A percentile compares a stretch with the other conserved stretches of the same genome.
Conservation (phyloP, 1,140 invertebrate species). For the Musca vetustissima region DNA sequence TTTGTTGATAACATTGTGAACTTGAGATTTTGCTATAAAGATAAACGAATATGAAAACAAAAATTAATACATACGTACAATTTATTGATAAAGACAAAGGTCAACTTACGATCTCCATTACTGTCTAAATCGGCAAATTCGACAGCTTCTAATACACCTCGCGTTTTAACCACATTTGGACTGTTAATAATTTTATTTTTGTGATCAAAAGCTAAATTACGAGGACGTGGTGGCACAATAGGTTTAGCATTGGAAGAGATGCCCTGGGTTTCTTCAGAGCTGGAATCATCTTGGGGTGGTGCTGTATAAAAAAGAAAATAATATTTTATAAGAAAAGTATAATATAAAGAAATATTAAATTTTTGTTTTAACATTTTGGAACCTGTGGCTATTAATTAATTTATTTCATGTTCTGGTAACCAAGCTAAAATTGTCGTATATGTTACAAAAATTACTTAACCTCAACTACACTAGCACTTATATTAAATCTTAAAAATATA, state of each 20-base stretch:
- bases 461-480: too few species aligned
- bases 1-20: conserved; percentile 54
- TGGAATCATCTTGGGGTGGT: conserved; percentile 69
- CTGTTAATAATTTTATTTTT: conserved; percentile 44
- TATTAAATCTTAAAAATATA: too few species aligned
- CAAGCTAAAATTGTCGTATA: too few species aligned
- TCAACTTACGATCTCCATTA: conserved; percentile 44
- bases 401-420: too few species aligned
- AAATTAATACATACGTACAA: background rate
- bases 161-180: conserved; percentile 33
- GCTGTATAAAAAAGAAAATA: conserved; percentile 57
- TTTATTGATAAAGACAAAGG: background rate
- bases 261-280: conserved; percentile 66
- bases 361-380: too few species aligned
- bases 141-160: conserved; percentile 29
- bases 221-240: conserved; percentile 63
- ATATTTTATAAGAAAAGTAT: too few species aligned
- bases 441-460: too few species aligned
- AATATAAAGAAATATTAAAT: too few species aligned
- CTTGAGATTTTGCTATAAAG: conserved; percentile 48
- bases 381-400: too few species aligned
- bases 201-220: conserved; percentile 52
- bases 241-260: conserved; percentile 60
- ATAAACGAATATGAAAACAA: conserved; percentile 2
- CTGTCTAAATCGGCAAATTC: conserved; percentile 34